These are phyloP conservation scores for Castor canadensis DNA, from an alignment of 2,113 vertebrate genomes.

Conservation along the genomic window DNA sequence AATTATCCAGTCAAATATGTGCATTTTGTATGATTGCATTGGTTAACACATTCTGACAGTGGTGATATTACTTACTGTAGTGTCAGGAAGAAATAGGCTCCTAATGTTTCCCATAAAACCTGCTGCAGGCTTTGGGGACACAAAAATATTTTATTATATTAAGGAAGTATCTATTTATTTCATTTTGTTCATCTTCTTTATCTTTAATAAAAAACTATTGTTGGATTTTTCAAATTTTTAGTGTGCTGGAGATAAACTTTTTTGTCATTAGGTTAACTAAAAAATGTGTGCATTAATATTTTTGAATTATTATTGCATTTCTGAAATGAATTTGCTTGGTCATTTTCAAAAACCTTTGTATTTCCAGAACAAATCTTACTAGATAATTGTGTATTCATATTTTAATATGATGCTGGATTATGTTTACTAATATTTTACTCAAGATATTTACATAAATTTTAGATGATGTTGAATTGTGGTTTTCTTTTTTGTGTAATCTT, in stretches of 20 bases:
- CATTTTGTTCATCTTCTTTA: not conserved
- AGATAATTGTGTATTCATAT: not conserved
- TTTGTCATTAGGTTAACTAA: not conserved
- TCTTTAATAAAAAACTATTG: conserved; percentile 17
- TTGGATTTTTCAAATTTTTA: not conserved
- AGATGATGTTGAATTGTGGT: not conserved
- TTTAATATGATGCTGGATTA: not conserved
- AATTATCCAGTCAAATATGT: not conserved
- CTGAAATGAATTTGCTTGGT: not conserved
- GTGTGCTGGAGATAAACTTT: not conserved
- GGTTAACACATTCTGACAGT: not conserved
- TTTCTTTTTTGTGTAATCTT: not conserved
- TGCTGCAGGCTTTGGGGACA: not conserved
- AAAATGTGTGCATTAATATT: not conserved
- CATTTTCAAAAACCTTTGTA: not conserved
- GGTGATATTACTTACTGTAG: no score
- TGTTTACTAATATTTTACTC: not conserved
- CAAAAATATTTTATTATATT: conserved; percentile 17
- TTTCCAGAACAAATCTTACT: not conserved
- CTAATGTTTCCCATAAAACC: not conserved
- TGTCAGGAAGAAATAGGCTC: no score
- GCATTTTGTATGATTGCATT: not conserved
- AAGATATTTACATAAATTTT: not conserved
- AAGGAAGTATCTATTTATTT: not conserved
- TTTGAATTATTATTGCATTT: conserved; percentile 2